A percentile compares a stretch with the other conserved stretches of the same genome.
phyloP scores from a whole-genome alignment of 2,113 vertebrate species.

The Syngnathus scovelli region DNA sequence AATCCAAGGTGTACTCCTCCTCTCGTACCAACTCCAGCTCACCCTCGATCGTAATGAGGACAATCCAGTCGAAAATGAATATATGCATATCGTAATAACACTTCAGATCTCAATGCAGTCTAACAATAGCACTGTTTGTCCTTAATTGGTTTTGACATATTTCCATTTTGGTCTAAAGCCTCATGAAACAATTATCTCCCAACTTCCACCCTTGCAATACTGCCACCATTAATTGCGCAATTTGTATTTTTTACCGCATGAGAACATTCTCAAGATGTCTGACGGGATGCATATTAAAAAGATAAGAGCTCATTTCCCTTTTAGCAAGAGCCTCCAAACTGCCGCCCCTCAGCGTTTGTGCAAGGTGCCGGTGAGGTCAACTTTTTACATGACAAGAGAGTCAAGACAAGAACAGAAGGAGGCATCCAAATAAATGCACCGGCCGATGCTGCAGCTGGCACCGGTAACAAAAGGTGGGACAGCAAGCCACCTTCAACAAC shows the following conservation, averaged over 20 bases:
- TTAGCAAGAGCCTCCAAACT: background rate
- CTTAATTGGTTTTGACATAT: slow-evolving; percentile 1
- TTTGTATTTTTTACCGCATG: background rate
- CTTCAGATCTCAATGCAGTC: background rate
- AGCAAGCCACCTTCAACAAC: slow-evolving; percentile 51
- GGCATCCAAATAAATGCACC: slow-evolving; percentile 35
- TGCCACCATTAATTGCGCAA: background rate
- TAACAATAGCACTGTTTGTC: slow-evolving; percentile 2
- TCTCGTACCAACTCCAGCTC: background rate
- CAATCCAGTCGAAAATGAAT: background rate
- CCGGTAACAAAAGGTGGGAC: slow-evolving; percentile 33
- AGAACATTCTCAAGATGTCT: background rate
- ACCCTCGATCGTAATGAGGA: background rate
- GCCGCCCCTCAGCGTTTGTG: slow-evolving; percentile 9
- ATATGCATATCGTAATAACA: background rate
- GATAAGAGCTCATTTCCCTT: slow-evolving; percentile 1
- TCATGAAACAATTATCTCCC: slow-evolving; percentile 3
- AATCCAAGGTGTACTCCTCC: background rate
- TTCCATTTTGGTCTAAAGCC: background rate
- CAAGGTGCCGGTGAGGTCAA: slow-evolving; percentile 20
- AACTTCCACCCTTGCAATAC: background rate
- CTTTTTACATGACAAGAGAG: slow-evolving; percentile 17
- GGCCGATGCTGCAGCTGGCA: slow-evolving; percentile 46
- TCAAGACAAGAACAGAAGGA: slow-evolving; percentile 7
- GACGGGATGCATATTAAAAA: background rate